Evolutionary conservation across 2,797 vertebrate genomes (phyloP).

Genomic region (Chelon auratus): DNA sequence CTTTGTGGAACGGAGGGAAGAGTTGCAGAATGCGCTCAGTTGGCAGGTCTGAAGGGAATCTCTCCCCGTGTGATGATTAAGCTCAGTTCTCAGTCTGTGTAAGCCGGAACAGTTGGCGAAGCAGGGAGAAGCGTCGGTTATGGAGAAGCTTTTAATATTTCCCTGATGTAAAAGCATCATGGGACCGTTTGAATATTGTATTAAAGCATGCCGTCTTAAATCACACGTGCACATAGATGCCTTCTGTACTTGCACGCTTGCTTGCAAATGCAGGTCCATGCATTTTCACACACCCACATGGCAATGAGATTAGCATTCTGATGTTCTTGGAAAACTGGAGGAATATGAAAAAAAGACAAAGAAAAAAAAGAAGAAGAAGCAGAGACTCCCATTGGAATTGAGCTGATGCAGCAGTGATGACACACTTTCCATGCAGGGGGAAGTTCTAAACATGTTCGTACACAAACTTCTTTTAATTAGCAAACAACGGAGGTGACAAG

Average conservation of each 20-base stretch:
- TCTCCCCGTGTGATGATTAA: conserved; percentile 59
- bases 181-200: conserved; percentile 62
- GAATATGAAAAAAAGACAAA: background rate
- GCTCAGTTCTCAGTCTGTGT: conserved; percentile 50
- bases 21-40: conserved; percentile 47
- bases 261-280: background rate
- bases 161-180: conserved; percentile 59
- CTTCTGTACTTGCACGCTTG: background rate
- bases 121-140: conserved; percentile 35
- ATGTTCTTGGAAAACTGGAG: conserved; percentile 57
- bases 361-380: background rate
- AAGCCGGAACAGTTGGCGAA: conserved; percentile 56
- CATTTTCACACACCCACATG: conserved; percentile 10
- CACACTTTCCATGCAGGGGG: conserved; percentile 42
- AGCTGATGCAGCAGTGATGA: conserved; percentile 54
- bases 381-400: conserved; percentile 22
- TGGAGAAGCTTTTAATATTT: conserved; percentile 62
- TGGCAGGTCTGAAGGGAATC: conserved; percentile 60
- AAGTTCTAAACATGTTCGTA: conserved; percentile 21
- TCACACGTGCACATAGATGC: conserved; percentile 15
- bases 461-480: conserved; percentile 44
- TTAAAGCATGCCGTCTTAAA: conserved; percentile 36
- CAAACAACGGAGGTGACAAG: conserved; percentile 12
- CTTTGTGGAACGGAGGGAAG: conserved; percentile 25
- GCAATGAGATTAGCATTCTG: conserved; percentile 62